phyloP scores from a whole-genome alignment of 1,140 invertebrate species.

The Drosophila mojavensis region DNA sequence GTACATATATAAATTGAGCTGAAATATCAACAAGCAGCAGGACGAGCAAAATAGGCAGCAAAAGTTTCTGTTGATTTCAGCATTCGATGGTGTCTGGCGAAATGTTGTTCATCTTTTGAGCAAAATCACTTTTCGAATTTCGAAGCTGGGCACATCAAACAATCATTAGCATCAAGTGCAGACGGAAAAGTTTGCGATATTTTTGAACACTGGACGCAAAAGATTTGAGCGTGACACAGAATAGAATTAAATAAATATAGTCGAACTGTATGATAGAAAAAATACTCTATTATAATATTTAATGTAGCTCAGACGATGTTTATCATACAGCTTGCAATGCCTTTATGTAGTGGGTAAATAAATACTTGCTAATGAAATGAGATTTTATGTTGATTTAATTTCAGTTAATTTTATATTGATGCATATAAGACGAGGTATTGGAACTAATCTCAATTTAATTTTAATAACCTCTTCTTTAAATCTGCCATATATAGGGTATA shows the following conservation, averaged over 20 bases:
- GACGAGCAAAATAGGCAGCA: constrained; percentile 27
- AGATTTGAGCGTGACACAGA: neutral
- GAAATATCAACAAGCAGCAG: constrained; percentile 26
- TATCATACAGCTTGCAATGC: no score
- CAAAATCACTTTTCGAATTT: constrained; percentile 20
- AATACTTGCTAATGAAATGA: no score
- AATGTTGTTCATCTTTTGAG: constrained; percentile 6
- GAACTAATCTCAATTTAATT: no score
- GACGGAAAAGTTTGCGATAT: constrained; percentile 52
- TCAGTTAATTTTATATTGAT: no score
- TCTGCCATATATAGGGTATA: constrained; percentile 1
- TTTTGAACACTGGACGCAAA: constrained; percentile 26
- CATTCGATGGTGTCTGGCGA: constrained; percentile 42
- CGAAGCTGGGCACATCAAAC: constrained; percentile 60
- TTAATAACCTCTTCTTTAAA: no score
- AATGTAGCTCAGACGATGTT: no score
- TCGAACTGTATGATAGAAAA: neutral
- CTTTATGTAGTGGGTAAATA: no score
- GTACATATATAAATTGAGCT: neutral
- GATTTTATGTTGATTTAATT: no score
- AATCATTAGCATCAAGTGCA: constrained; percentile 69
- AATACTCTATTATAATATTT: neutral
- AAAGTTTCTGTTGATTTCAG: constrained; percentile 58
- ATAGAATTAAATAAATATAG: constrained; percentile 21
- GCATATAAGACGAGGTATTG: no score